phyloP scores from a whole-genome alignment of 2,888 invertebrate species.

The Mantis religiosa region DNA sequence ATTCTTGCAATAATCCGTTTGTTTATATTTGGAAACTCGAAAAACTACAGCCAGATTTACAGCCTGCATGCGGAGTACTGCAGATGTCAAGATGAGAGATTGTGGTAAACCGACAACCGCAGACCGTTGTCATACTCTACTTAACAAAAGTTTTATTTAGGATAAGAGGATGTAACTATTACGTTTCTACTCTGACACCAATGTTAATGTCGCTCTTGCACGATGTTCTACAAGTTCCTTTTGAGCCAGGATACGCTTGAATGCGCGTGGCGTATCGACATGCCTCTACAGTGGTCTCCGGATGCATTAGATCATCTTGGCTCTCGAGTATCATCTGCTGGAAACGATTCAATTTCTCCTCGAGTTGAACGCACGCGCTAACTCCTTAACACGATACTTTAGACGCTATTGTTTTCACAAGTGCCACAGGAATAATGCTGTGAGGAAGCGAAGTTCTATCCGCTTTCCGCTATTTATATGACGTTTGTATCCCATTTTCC shows the following conservation, averaged over 20 bases:
- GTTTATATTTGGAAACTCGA: too few relatives aligned
- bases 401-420: too few relatives aligned
- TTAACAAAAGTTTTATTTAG: background rate
- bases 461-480: too few relatives aligned
- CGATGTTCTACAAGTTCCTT: background rate
- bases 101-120: background rate
- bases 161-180: background rate
- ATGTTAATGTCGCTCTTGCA: background rate
- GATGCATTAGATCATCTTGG: background rate
- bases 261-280: background rate
- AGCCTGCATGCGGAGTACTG: too few relatives aligned
- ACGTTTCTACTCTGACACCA: background rate
- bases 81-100: background rate
- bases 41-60: too few relatives aligned
- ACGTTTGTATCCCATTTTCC: too few relatives aligned
- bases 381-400: too few relatives aligned
- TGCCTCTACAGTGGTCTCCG: background rate
- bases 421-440: too few relatives aligned
- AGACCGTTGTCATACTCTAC: background rate
- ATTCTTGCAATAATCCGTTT: too few relatives aligned
- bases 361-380: background rate
- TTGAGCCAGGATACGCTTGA: background rate
- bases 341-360: background rate
- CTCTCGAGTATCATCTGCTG: background rate
- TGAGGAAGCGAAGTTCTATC: too few relatives aligned